Evolutionary conservation across 2,888 invertebrate species (phyloP).

Genomic region (Tipula lateralis): DNA sequence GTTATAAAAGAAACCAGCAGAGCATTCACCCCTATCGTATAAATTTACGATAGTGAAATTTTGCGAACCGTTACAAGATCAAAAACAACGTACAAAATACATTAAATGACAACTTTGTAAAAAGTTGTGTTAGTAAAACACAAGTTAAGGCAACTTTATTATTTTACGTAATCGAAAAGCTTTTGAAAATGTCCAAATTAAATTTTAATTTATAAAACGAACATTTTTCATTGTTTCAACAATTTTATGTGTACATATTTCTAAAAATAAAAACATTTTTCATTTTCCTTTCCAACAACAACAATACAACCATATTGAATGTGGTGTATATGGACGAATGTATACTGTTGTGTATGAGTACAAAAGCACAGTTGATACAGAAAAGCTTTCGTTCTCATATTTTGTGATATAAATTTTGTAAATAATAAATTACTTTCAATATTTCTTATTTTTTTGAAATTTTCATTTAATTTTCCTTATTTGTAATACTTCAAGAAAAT

Average conservation of each 20-base stretch:
- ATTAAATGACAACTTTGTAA: no score
- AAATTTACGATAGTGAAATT: no score
- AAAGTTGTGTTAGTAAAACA: no score
- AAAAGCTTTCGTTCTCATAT: neutral
- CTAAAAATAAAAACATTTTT: neutral
- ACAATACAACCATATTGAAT: no score
- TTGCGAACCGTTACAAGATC: no score
- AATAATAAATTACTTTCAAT: neutral
- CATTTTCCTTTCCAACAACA: neutral
- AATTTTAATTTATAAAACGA: neutral
- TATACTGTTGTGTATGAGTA: neutral
- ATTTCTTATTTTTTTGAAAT: neutral
- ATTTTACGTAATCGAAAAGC: no score
- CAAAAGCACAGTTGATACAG: neutral
- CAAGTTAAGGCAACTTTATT: no score
- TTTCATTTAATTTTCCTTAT: neutral
- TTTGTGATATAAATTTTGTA: neutral
- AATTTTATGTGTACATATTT: neutral
- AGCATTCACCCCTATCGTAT: no score
- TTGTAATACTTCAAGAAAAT: neutral
- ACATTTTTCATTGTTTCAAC: neutral
- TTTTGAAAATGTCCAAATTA: neutral
- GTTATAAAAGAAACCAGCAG: no score
- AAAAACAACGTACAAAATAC: no score
- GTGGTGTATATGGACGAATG: neutral